Base-by-base conservation (phyloP, 2,888 invertebrate genomes). In the Eristalis intricaria region DNA sequence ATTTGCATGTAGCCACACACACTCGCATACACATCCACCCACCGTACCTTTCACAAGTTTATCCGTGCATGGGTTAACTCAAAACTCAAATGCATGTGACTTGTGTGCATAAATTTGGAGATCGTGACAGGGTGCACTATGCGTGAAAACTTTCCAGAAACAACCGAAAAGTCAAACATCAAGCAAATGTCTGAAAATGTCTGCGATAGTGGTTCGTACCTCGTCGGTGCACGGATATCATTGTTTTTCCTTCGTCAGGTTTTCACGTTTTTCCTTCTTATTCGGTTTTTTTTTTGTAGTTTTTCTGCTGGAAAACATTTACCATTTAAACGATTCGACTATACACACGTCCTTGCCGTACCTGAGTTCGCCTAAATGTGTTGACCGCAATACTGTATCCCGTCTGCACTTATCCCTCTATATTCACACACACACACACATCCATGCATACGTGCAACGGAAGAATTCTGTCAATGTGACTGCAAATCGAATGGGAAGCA, bases 141-240 rank as follows among this genome's bases (percentile, higher is more conserved):
- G 40, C 61, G 13, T 68, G 61, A 60, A 60, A 61, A 76, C 61
- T 68, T 76, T 76, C 61, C 50, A 61, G 61, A 76, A 76, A 69
- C 61, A 76, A 68, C 68, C 43, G 43, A 68, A 29, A 68, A 68
- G 60, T 38, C 73, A 73, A 73, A 73, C 43, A 58, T 76, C 76
- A 76, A 61, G 43, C 50, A 2, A 50, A 50, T 50, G 50, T 50
- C 19, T 50, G 50, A 68, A 50, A 76, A 76, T 69, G 68, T 68
- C 76, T 32, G 68, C 68, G 22, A 76, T 60, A 68, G 68, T 61
- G 43, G 50, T 68, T 23, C 43, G 40, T 61, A 19, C 29, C 32
- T 19, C 2, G 26, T 11, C 19, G 15, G 4, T 32, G 13, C 38
- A 43, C 15, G 10, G 29, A 43, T 50, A 43, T 60, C 32, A 60